These are phyloP conservation scores for Pelodiscus sinensis DNA, from an alignment of 2,113 vertebrate genomes.

Conservation along the genomic window DNA sequence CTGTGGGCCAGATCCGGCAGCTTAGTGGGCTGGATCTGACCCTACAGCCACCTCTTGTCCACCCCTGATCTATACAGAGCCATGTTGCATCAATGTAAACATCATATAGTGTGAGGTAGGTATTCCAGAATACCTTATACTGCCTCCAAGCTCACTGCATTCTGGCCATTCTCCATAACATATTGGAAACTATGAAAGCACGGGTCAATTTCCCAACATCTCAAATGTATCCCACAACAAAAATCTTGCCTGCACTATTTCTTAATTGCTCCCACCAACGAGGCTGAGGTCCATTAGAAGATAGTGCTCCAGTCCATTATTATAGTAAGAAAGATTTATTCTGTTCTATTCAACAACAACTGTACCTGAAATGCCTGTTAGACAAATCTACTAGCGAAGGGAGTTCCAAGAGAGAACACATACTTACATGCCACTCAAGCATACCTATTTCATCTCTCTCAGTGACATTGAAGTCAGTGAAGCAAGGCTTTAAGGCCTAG, in stretches of 20 bases:
- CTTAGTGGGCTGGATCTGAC: too few species aligned
- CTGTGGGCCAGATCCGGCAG: too few species aligned
- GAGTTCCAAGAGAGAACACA: background rate
- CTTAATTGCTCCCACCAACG: background rate
- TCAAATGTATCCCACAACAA: background rate
- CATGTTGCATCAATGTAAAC: background rate
- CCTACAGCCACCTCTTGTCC: too few species aligned
- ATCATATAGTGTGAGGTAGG: background rate
- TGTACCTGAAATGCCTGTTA: background rate
- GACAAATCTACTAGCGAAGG: background rate
- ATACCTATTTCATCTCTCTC: background rate
- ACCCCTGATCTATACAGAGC: background rate
- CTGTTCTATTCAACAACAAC: background rate
- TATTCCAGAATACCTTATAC: background rate
- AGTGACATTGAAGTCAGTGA: background rate
- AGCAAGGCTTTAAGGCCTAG: background rate
- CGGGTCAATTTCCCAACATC: background rate
- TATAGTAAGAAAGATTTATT: background rate
- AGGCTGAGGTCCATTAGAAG: background rate
- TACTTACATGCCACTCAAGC: background rate
- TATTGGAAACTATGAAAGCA: background rate
- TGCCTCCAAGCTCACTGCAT: background rate
- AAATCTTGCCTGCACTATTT: background rate
- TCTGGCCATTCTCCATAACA: background rate
- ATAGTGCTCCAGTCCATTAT: background rate